Evolutionary conservation across 2,113 vertebrate genomes (phyloP), one percentile per base, ranked within the genome.

Genomic region (Labeo catla): DNA sequence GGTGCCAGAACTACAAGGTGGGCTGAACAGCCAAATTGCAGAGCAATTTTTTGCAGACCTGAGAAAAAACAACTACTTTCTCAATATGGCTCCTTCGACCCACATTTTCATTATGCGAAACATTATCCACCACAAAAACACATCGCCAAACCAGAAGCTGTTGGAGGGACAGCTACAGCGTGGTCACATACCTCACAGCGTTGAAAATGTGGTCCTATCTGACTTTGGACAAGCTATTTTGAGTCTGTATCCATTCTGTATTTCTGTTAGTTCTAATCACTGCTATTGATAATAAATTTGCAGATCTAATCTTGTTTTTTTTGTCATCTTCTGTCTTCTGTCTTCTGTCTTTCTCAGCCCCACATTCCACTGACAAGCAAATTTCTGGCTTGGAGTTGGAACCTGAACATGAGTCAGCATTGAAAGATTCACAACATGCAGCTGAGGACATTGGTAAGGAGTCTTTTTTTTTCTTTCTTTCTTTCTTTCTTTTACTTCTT

Each of bases 21-120:
- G 23, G 34, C 23, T 89, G 4, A 91, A 88, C 28, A 91, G 79
- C 39, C 82, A 91, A 47, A 65, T 54, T 6, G 81, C 15, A 3
- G 81, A 90, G 76, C 88, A 86, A 19, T 39, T 80, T 90, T n/a
- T 87, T 87, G 39, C 16, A 10, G 19, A 47, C 19, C 45, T 73
- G 39, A 21, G 16, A 47, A 81, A 63, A 65, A 81, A 65, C 21
- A 81, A 81, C 43, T 81, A 47, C 6, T 49, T 81, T 65, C 13
- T 81, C 36, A 81, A 81, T 3, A 63, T 70, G 66, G 66, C 66
- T 16, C 66, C 66, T 16, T 70, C 34, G 16, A 70, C 34, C n/a
- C 59, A 81, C 57, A 81, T 81, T 9, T 81, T 81, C 21, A 61
- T 81, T 8, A 81, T 66, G 59, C 34, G 11, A 21, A 81, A 47